A percentile compares a stretch with the other conserved stretches of the same genome.
These are phyloP conservation scores for Anarsia innoxiella DNA, from an alignment of 2,888 invertebrate species.

Conservation along the genomic window DNA sequence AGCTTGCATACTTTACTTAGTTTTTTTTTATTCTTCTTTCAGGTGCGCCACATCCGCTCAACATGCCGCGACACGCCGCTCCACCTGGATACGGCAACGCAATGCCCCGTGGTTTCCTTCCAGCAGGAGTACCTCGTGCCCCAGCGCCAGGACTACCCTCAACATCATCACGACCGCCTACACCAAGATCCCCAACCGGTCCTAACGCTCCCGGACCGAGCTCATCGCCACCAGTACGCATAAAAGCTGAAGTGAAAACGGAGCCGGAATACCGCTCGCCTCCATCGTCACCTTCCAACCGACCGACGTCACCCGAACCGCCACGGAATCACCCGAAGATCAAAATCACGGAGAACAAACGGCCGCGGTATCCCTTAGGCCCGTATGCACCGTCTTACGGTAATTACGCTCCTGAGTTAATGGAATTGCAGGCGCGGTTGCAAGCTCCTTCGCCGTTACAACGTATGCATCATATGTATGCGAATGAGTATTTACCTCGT, in stretches of 20 bases:
- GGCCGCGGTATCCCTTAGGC: slow-evolving; percentile 57
- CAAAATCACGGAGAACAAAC: slow-evolving; percentile 63
- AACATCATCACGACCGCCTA: neutral
- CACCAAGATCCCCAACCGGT: neutral
- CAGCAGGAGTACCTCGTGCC: neutral
- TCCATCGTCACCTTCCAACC: slow-evolving; percentile 33
- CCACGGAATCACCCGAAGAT: slow-evolving; percentile 59
- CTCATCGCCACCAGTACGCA: slow-evolving; percentile 34
- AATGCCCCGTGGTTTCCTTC: neutral
- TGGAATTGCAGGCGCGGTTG: slow-evolving; percentile 10
- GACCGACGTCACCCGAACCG: slow-evolving; percentile 33
- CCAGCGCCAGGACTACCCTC: neutral
- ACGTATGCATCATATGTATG: slow-evolving; percentile 21
- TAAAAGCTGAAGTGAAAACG: slow-evolving; percentile 66
- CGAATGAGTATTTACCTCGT: neutral
- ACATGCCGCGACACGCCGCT: too few species aligned
- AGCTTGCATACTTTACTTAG: too few species aligned
- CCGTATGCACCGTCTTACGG: slow-evolving; percentile 69
- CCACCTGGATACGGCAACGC: too few species aligned
- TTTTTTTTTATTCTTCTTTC: too few species aligned
- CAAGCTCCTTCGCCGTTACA: too few species aligned
- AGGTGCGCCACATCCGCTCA: too few species aligned
- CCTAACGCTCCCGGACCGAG: neutral
- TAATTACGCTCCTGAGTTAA: slow-evolving; percentile 43
- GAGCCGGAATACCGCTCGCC: slow-evolving; percentile 64